These are phyloP conservation scores for Lepidocolaptes lacrymiger DNA, from an alignment of 2,797 vertebrate species.

Conservation along the genomic window DNA sequence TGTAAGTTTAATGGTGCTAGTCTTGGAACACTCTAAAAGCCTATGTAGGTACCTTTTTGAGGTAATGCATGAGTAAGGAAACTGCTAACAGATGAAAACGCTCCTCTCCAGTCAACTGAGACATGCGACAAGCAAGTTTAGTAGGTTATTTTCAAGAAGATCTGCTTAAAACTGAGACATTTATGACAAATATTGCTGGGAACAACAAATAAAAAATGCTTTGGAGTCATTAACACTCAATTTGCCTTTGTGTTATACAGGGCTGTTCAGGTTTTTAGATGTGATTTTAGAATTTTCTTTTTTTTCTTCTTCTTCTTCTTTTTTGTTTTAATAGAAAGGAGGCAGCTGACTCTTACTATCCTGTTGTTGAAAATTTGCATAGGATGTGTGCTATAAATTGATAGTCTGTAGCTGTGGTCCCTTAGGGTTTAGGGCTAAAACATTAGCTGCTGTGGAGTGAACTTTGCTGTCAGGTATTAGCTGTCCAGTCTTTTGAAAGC, in stretches of 20 bases:
- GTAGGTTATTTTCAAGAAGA: background rate
- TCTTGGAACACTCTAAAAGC: background rate
- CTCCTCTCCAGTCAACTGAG: background rate
- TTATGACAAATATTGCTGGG: background rate
- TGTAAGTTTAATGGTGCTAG: background rate
- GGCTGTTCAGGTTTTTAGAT: background rate
- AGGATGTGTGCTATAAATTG: background rate
- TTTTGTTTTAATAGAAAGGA: background rate
- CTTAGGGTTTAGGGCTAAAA: background rate
- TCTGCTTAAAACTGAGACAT: background rate
- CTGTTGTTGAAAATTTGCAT: background rate
- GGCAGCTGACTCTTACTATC: background rate
- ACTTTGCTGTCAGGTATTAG: background rate
- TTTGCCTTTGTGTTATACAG: background rate
- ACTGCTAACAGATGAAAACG: background rate
- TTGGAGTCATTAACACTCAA: background rate
- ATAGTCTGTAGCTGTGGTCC: background rate
- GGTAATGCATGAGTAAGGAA: background rate
- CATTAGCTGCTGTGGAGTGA: background rate
- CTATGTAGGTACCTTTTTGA: background rate
- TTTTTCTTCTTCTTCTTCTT: background rate
- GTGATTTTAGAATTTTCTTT: background rate
- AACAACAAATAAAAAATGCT: background rate
- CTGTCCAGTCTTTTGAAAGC: background rate
- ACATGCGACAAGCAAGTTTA: background rate